Evolutionary conservation across 1,140 invertebrate genomes (phyloP).

Genomic region (Thaumetopoea pityocampa): DNA sequence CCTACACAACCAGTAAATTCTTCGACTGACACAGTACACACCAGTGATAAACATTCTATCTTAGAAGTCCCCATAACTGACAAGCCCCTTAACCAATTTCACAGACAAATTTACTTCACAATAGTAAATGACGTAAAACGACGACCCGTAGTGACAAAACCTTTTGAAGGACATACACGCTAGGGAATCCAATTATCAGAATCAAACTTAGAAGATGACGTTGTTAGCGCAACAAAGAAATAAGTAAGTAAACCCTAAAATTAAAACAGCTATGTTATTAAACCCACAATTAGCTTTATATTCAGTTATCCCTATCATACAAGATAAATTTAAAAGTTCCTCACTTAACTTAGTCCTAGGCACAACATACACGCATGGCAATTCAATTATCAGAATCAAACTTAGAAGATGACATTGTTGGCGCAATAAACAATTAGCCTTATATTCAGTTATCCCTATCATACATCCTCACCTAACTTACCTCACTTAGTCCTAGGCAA

Average conservation of each 20-base stretch:
- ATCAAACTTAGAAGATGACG: constrained; percentile 8
- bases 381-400: no score
- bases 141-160: constrained; percentile 9
- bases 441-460: constrained; percentile 9
- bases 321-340: constrained; percentile 2
- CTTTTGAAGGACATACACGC: constrained; percentile 5
- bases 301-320: constrained; percentile 5
- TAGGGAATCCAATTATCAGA: constrained; percentile 4
- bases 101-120: constrained; percentile 13
- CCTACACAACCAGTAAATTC: background rate
- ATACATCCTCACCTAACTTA: background rate
- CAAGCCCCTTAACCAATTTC: constrained; percentile 16
- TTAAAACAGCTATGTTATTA: constrained; percentile 10
- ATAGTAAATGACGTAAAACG: constrained; percentile 8
- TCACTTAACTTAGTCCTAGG: background rate
- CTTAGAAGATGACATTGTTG: constrained; percentile 1
- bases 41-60: constrained; percentile 6
- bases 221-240: constrained; percentile 1
- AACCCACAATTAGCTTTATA: constrained; percentile 10
- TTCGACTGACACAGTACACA: constrained; percentile 8
- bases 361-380: no score
- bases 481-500: background rate
- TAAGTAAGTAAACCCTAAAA: constrained; percentile 9
- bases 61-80: constrained; percentile 12
- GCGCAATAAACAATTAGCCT: background rate